Conservation (phyloP, 1,140 invertebrate species). For the Brachionus manjavacas region DNA sequence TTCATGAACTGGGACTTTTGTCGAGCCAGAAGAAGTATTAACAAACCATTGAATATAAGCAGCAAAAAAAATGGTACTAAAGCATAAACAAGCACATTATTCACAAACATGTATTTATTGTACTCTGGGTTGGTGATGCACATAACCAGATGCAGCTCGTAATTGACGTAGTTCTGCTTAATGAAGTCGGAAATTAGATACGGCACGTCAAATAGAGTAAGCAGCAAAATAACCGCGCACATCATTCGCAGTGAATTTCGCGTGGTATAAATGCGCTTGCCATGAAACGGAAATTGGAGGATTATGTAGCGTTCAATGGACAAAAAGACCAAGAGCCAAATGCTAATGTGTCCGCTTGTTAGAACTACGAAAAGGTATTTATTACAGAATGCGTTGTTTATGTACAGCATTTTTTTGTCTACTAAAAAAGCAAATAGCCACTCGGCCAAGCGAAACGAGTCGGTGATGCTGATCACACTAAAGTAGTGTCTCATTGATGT, state of each 20-base stretch:
- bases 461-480: constrained; percentile 9
- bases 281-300: constrained; percentile 25
- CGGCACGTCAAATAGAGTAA: constrained; percentile 5
- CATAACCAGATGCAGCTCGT: constrained; percentile 1
- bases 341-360: constrained; percentile 22
- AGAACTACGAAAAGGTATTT: background rate
- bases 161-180: background rate
- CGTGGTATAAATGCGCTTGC: constrained; percentile 6
- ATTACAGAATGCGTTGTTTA: background rate
- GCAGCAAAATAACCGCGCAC: background rate
- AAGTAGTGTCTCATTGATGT: constrained; percentile 42
- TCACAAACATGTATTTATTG: background rate
- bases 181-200: constrained; percentile 23
- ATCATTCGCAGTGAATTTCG: constrained; percentile 24
- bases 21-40: background rate
- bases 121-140: background rate
- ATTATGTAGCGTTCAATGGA: constrained; percentile 38
- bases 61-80: constrained; percentile 31
- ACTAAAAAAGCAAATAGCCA: constrained; percentile 20
- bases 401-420: background rate
- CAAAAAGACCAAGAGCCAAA: constrained; percentile 34
- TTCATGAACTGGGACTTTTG: constrained; percentile 27
- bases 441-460: constrained; percentile 24
- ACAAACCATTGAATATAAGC: constrained; percentile 29
- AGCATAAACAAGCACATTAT: constrained; percentile 24